Evolutionary conservation across 1,140 invertebrate genomes (phyloP).

Genomic region (Drosophila rufa): DNA sequence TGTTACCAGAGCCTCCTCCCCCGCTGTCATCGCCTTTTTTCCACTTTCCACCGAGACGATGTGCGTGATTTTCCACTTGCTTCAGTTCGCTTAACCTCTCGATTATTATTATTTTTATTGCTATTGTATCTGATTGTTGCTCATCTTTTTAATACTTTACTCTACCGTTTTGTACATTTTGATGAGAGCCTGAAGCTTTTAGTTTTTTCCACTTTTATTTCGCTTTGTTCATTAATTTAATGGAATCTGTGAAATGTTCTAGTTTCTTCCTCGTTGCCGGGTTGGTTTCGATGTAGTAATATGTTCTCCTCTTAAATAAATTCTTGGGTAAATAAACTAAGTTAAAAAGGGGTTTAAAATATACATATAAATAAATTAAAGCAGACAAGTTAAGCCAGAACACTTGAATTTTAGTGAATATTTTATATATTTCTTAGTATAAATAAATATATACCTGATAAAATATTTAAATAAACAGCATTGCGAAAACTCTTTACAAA

Average conservation of each 20-base stretch:
- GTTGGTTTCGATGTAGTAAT: conserved; percentile 32
- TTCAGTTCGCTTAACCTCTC: conserved; percentile 10
- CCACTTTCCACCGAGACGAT: conserved; percentile 30
- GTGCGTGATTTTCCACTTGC: conserved; percentile 68
- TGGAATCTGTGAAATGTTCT: conserved; percentile 60
- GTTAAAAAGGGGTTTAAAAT: too few relatives aligned
- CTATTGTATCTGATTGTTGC: conserved; percentile 62
- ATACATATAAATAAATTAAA: too few relatives aligned
- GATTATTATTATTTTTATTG: conserved; percentile 60
- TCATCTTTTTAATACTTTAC: conserved; percentile 50
- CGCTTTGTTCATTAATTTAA: conserved; percentile 64
- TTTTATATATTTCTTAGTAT: too few relatives aligned
- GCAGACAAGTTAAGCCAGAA: too few relatives aligned
- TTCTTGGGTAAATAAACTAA: too few relatives aligned
- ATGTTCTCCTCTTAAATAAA: not conserved
- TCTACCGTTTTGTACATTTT: conserved; percentile 47
- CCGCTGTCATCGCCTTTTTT: not conserved
- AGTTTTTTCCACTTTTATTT: conserved; percentile 14
- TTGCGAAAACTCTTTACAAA: conserved; percentile 4
- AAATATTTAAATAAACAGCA: too few relatives aligned
- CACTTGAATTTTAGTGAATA: too few relatives aligned
- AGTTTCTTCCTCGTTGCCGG: conserved; percentile 18
- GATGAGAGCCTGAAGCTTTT: conserved; percentile 28
- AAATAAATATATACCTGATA: too few relatives aligned
- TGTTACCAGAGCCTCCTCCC: not conserved